A percentile compares a stretch with the other conserved stretches of the same genome.
Evolutionary conservation across 1,140 invertebrate species (phyloP).

Genomic region (Argopecten irradians): DNA sequence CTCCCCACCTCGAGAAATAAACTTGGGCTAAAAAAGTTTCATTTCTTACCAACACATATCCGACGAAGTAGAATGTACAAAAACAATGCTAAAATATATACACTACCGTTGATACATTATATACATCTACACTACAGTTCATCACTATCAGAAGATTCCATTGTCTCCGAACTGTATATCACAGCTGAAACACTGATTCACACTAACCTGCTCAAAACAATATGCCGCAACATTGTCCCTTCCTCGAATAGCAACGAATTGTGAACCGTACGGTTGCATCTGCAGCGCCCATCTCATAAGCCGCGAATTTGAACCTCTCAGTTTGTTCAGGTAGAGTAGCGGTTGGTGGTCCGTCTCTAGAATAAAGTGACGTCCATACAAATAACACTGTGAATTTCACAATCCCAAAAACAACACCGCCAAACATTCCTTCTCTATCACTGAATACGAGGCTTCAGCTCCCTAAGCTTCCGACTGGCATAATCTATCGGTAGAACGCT

Average conservation of each 20-base stretch:
- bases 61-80: not conserved
- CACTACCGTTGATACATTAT: not conserved
- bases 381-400: slow-evolving; percentile 28
- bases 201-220: slow-evolving; percentile 23
- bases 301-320: slow-evolving; percentile 26
- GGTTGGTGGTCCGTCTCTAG: slow-evolving; percentile 27
- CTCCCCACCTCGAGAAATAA: not conserved
- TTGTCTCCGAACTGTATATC: not conserved
- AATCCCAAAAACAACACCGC: slow-evolving; percentile 25
- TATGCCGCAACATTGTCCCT: not conserved
- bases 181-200: not conserved
- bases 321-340: not conserved
- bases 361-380: slow-evolving; percentile 27
- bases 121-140: not conserved
- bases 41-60: not conserved
- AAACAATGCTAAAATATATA: not conserved
- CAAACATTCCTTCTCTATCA: slow-evolving; percentile 24
- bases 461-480: slow-evolving; percentile 30
- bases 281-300: slow-evolving; percentile 27
- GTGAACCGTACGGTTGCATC: slow-evolving; percentile 1
- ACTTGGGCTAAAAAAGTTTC: not conserved
- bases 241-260: not conserved
- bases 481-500: slow-evolving; percentile 13
- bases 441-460: slow-evolving; percentile 22
- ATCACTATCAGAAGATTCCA: not conserved